Conservation (phyloP, 2,888 invertebrate genomes). For the Leptinotarsa haldemani region DNA sequence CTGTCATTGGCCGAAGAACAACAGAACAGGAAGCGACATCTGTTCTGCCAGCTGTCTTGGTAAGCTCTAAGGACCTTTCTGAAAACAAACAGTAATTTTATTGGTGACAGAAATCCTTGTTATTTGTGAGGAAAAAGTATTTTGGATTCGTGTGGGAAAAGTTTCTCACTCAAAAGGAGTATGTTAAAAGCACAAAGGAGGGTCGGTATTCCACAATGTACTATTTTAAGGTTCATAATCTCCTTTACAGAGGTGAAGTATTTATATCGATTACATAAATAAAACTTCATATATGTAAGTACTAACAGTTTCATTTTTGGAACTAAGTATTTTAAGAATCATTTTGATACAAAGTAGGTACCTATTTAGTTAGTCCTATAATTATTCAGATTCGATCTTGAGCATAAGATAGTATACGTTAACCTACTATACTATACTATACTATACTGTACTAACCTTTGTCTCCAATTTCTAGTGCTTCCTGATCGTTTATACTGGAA, state of each 20-base stretch:
- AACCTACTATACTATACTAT: too few species aligned
- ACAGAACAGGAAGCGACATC: slow-evolving; percentile 84
- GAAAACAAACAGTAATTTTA: slow-evolving; percentile 53
- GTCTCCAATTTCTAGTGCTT: slow-evolving; percentile 85
- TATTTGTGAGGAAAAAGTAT: too few species aligned
- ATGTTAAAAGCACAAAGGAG: neutral
- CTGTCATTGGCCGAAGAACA: slow-evolving; percentile 83
- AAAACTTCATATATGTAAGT: too few species aligned
- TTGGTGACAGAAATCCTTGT: neutral
- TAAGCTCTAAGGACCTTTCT: slow-evolving; percentile 89
- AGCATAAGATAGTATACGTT: too few species aligned
- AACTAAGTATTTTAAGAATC: too few species aligned
- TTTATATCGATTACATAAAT: too few species aligned
- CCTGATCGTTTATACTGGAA: slow-evolving; percentile 82
- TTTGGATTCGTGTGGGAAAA: too few species aligned
- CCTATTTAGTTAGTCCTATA: too few species aligned
- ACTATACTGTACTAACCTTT: slow-evolving; percentile 78
- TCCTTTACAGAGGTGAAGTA: too few species aligned
- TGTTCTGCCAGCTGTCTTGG: slow-evolving; percentile 88
- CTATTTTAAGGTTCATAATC: neutral
- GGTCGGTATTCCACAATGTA: neutral
- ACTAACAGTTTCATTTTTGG: too few species aligned
- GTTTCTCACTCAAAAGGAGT: neutral
- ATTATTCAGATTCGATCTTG: too few species aligned
- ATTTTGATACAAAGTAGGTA: too few species aligned